These are phyloP conservation scores for Leucophenga maculata DNA, from an alignment of 2,888 invertebrate genomes.

Conservation along the genomic window DNA sequence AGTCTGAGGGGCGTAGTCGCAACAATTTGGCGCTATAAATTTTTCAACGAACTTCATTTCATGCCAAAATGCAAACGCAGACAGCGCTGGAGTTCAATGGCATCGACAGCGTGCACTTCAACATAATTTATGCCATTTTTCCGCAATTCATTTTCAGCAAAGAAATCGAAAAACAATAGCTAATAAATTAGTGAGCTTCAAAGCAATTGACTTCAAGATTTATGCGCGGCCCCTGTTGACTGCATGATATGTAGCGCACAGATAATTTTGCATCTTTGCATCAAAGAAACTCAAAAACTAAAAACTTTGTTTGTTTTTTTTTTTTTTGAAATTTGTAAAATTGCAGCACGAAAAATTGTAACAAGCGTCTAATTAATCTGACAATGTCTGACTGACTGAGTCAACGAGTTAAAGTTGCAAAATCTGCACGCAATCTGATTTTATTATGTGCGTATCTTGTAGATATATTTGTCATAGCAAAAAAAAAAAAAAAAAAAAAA, in stretches of 20 bases:
- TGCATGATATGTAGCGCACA: slow-evolving; percentile 1
- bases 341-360: no score
- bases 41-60: neutral
- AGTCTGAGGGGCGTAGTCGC: neutral
- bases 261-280: neutral
- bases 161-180: slow-evolving; percentile 4
- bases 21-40: neutral
- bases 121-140: slow-evolving; percentile 18
- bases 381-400: no score
- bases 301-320: no score
- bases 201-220: slow-evolving; percentile 11
- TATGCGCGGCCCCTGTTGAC: neutral
- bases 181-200: slow-evolving; percentile 22
- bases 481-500: no score
- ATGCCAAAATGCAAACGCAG: no score
- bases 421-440: no score
- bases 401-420: no score
- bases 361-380: no score
- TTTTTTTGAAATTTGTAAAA: no score
- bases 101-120: slow-evolving; percentile 9
- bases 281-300: no score
- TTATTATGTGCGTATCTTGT: no score
- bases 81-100: slow-evolving; percentile 6
- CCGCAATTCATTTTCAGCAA: neutral
- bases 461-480: no score